These are phyloP conservation scores for Ochropacha duplaris DNA, from an alignment of 2,888 invertebrate species.

Conservation along the genomic window DNA sequence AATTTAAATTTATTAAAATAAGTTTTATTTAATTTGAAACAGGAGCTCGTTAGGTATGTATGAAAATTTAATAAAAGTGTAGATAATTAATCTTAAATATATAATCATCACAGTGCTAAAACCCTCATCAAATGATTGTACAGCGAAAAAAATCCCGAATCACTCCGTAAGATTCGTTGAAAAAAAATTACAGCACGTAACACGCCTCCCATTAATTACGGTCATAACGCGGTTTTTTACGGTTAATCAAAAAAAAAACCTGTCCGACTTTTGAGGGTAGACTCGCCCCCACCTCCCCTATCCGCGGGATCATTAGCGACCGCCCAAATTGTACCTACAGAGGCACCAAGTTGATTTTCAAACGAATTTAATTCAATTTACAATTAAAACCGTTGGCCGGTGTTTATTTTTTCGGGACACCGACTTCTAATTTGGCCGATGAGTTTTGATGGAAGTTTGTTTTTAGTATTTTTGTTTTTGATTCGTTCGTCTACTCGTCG, in stretches of 20 bases:
- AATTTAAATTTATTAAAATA: no score
- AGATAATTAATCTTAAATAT: not conserved
- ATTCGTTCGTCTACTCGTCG: slow-evolving; percentile 32
- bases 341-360: slow-evolving; percentile 66
- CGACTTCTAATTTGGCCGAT: slow-evolving; percentile 57
- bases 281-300: slow-evolving; percentile 19
- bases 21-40: no score
- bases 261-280: slow-evolving; percentile 53
- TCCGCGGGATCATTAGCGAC: slow-evolving; percentile 58
- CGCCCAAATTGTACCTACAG: slow-evolving; percentile 48
- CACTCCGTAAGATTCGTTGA: slow-evolving; percentile 40
- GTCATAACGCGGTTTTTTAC: slow-evolving; percentile 56
- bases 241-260: slow-evolving; percentile 73
- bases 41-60: no score
- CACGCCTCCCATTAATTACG: slow-evolving; percentile 66
- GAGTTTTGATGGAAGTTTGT: slow-evolving; percentile 50
- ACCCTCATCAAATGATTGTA: slow-evolving; percentile 32
- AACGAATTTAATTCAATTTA: slow-evolving; percentile 76
- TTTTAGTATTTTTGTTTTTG: slow-evolving; percentile 37
- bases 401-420: slow-evolving; percentile 70
- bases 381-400: slow-evolving; percentile 66
- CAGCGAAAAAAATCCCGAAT: slow-evolving; percentile 39
- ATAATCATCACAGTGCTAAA: slow-evolving; percentile 13
- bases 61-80: not conserved
- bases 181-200: slow-evolving; percentile 39